Conservation (phyloP, 2,797 vertebrate genomes). For the Enteromius paludinosus region DNA sequence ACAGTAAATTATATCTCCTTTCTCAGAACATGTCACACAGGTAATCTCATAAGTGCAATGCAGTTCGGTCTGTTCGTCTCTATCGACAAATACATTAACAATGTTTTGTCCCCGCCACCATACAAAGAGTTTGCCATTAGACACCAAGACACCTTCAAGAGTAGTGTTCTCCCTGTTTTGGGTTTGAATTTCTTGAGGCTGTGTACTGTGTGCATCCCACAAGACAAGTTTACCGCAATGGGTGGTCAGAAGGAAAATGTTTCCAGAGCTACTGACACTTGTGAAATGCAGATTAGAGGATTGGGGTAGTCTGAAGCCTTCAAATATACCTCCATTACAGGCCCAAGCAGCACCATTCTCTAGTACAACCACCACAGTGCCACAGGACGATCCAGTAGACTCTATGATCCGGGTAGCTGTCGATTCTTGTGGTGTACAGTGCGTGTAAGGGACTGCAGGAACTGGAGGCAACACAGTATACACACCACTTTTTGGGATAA, state of each 20-base stretch:
- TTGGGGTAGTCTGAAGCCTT: slow-evolving; percentile 61
- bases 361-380: slow-evolving; percentile 58
- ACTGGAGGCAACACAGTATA: slow-evolving; percentile 67
- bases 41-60: slow-evolving; percentile 73
- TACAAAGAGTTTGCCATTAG: slow-evolving; percentile 62
- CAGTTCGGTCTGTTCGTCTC: slow-evolving; percentile 57
- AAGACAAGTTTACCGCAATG: slow-evolving; percentile 68
- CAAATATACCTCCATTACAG: slow-evolving; percentile 65
- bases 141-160: slow-evolving; percentile 65
- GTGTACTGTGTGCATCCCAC: slow-evolving; percentile 66
- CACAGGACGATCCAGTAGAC: slow-evolving; percentile 61
- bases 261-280: slow-evolving; percentile 66
- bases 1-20: slow-evolving; percentile 68
- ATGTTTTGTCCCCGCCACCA: slow-evolving; percentile 70
- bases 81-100: slow-evolving; percentile 67
- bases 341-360: slow-evolving; percentile 74
- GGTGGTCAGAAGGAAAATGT: slow-evolving; percentile 72
- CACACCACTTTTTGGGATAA: slow-evolving; percentile 61
- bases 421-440: slow-evolving; percentile 44
- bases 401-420: slow-evolving; percentile 53
- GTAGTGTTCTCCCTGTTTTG: background rate
- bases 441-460: slow-evolving; percentile 64
- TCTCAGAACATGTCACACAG: slow-evolving; percentile 67
- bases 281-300: slow-evolving; percentile 66
- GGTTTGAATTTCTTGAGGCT: slow-evolving; percentile 66